A percentile compares a stretch with the other conserved stretches of the same genome.
phyloP scores from a whole-genome alignment of 2,797 vertebrate species.

The Pangasius krempfi region DNA sequence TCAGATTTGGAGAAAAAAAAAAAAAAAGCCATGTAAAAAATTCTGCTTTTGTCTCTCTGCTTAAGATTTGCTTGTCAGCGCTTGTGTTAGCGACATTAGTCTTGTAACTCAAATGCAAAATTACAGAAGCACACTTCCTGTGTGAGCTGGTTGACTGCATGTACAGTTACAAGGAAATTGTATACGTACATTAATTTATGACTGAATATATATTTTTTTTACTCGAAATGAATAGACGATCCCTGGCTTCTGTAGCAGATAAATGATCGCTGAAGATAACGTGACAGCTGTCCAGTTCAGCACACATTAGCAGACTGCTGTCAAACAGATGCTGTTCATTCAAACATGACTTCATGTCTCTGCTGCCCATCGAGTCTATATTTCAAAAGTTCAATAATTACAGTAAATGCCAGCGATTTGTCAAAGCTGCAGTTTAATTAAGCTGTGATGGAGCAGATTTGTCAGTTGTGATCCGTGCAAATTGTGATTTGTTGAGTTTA shows the following conservation, averaged over 20 bases:
- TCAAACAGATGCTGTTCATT: neutral
- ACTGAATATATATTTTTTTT: neutral
- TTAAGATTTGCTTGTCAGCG: neutral
- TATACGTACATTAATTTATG: neutral
- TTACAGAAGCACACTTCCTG: neutral
- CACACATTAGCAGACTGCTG: neutral
- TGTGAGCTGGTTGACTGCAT: neutral
- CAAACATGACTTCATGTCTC: neutral
- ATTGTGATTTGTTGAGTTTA: constrained; percentile 1
- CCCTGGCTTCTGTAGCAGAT: neutral
- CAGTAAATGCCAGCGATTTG: constrained; percentile 42
- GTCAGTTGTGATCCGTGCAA: constrained; percentile 39
- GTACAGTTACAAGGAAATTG: neutral
- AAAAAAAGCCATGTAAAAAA: neutral
- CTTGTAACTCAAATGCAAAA: no score
- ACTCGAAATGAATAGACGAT: neutral
- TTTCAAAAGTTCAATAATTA: constrained; percentile 43
- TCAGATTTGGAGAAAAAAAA: no score
- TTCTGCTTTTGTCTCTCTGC: no score
- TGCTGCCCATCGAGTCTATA: constrained; percentile 14
- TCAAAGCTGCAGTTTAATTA: constrained; percentile 52
- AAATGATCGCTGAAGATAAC: neutral
- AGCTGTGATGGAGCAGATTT: constrained; percentile 36
- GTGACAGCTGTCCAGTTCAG: neutral
- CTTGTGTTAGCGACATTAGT: neutral